Evolutionary conservation across 2,797 vertebrate genomes (phyloP), one percentile per base, ranked within the genome.

Genomic region (Melopsittacus undulatus): DNA sequence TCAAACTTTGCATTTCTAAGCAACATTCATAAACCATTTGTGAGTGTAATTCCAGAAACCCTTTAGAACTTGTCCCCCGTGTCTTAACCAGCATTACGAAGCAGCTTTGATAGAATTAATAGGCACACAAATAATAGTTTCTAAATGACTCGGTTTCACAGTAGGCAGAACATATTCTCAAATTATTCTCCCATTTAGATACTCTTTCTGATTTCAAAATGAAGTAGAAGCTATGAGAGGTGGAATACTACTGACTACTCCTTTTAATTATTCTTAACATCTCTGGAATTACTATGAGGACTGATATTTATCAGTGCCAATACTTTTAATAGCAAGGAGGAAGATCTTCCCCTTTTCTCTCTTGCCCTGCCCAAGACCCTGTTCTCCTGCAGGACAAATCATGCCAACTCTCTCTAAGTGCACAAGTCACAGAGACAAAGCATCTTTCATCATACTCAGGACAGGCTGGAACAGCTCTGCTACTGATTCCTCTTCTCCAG

Each of bases 111-210:
- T 13, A 77, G 52, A 38, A 66, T 10, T 29, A 85, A 87, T 2
- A 89, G 34, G 46, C 72, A 95, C 11, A 7, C 54, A 89, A 96
- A 72, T 56, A 78, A 87, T 5, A 88, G 51, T 57, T 94, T 64
- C 67, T 89, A 92, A 93, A 94, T 89, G 24, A 91, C 49, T 32
- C 2, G 1, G 27, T 77, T 91, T 94, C 93, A 72, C 79, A 87
- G n/a, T 43, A 92, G 83, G 91, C 66, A 97, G 82, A 91, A 80
- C 22, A n/a, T 66, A 90, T 85, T 70, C 90, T 83, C 64, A 90
- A 92, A 87, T 93, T 93, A 73, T 49, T 89, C n/a, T 83, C 66
- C 40, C 49, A 79, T 81, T 95, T 86, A 85, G 86, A 94, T 87
- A 81, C 66, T 84, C 79, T 16, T 87, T 72, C 80, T 77, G 79